Percentiles rank a stretch among this genome's conserved stretches.
Conservation (phyloP, 2,888 invertebrate species). For the Aleiodes alternator region DNA sequence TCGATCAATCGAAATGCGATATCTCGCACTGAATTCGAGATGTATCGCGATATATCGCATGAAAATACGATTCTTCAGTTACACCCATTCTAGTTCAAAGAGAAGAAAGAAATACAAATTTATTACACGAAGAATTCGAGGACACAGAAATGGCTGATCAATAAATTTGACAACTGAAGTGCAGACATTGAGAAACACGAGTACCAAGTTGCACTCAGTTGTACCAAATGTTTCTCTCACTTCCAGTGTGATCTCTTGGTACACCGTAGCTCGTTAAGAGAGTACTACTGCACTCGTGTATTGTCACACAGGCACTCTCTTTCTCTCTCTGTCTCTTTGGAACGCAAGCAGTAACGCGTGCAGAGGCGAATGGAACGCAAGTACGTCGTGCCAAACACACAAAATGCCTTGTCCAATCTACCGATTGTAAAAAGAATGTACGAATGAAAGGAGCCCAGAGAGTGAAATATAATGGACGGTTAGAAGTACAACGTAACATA, state of each 20-base stretch:
- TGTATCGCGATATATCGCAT: too few species aligned
- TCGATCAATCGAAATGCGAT: too few species aligned
- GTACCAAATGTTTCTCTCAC: constrained; percentile 5
- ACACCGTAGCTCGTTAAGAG: constrained; percentile 39
- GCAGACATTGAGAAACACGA: constrained; percentile 19
- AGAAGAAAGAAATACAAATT: too few species aligned
- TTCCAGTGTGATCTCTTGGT: constrained; percentile 10
- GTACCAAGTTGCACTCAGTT: constrained; percentile 18
- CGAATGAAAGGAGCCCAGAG: constrained; percentile 48
- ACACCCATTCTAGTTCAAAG: too few species aligned
- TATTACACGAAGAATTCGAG: too few species aligned
- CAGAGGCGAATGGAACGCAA: constrained; percentile 33
- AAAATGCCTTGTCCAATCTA: constrained; percentile 52
- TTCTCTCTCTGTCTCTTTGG: constrained; percentile 16
- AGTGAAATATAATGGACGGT: constrained; percentile 52
- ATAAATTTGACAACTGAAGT: constrained; percentile 10
- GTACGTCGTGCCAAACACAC: constrained; percentile 36
- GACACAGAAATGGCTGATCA: constrained; percentile 4
- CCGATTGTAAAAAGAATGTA: constrained; percentile 50
- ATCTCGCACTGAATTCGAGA: too few species aligned
- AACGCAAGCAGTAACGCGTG: constrained; percentile 41
- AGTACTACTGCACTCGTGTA: constrained; percentile 51
- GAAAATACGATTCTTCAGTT: too few species aligned
- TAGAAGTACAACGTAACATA: constrained; percentile 41
- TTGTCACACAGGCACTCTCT: constrained; percentile 43